These are phyloP conservation scores for Palythoa grandis DNA, from an alignment of 92 coral and sea anemone genomes.

Conservation along the genomic window DNA sequence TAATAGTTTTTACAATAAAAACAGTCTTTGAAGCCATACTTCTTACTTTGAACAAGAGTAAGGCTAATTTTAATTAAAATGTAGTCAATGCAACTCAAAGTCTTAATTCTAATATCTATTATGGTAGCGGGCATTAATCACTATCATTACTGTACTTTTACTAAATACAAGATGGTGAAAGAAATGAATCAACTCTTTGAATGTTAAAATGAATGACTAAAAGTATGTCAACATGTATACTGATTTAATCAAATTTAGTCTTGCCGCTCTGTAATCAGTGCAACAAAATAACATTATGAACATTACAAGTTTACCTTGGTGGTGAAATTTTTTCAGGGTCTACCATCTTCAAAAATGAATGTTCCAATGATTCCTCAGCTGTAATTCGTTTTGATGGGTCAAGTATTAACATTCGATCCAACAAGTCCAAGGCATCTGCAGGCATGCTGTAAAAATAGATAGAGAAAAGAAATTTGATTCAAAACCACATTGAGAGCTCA, in stretches of 20 bases:
- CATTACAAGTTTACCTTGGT: conserved; percentile 73
- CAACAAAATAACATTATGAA: background rate
- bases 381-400: conserved; percentile 97
- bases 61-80: no score
- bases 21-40: background rate
- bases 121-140: no score
- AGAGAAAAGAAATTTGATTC: background rate
- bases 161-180: no score
- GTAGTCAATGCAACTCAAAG: background rate
- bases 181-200: no score
- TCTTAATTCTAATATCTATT: no score
- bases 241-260: no score
- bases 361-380: conserved; percentile 87
- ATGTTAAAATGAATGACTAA: no score
- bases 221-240: no score
- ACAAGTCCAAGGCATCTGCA: conserved; percentile 89
- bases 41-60: no score
- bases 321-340: conserved; percentile 86
- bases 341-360: conserved; percentile 87
- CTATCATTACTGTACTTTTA: no score
- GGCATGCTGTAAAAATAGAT: conserved; percentile 75
- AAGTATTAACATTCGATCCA: conserved; percentile 93
- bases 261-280: background rate
- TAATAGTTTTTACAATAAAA: background rate
- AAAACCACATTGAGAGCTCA: background rate